Conservation (phyloP, 2,797 vertebrate genomes). For the Phaenicophaeus curvirostris region DNA sequence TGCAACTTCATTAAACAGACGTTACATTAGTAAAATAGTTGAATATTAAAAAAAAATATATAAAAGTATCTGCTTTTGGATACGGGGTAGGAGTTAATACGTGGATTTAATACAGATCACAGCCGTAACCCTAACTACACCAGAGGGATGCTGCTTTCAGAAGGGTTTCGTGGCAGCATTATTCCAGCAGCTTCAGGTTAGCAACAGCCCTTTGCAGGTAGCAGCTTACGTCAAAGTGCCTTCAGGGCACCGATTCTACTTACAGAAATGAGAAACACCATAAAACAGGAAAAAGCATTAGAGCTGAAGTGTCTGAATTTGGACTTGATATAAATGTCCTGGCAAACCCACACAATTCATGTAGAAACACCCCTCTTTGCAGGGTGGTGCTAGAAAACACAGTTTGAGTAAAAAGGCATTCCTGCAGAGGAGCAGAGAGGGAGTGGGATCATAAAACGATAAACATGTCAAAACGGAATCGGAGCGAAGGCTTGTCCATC, state of each 20-base stretch:
- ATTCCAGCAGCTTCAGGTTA: background rate
- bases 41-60: rapidly evolving
- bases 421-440: background rate
- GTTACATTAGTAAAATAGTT: background rate
- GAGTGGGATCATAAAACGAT: background rate
- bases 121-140: background rate
- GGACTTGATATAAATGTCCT: background rate
- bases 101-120: background rate
- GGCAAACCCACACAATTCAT: background rate
- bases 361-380: background rate
- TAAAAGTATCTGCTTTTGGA: background rate
- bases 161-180: background rate
- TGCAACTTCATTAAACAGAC: background rate
- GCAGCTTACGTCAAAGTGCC: background rate
- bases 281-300: background rate
- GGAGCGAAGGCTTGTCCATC: background rate
- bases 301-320: background rate
- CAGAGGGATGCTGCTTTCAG: background rate
- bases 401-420: background rate
- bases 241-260: background rate
- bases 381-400: background rate
- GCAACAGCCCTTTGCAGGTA: background rate
- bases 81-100: background rate
- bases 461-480: background rate
- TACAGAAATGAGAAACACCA: background rate